Evolutionary conservation across 1,140 invertebrate species (phyloP).

Genomic region (Zaprionus africanus): DNA sequence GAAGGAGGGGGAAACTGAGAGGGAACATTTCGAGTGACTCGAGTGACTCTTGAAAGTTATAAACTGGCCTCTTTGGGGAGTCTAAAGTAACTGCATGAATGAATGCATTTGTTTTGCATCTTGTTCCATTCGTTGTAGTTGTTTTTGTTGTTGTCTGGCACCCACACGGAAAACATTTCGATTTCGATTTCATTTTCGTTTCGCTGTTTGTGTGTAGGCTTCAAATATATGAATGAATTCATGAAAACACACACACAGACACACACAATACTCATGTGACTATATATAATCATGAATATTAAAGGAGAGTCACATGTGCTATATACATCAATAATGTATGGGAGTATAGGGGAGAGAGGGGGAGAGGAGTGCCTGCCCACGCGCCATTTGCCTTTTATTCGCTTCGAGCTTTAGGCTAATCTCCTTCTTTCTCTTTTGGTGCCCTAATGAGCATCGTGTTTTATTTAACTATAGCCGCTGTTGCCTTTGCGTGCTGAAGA

Average conservation of each 20-base stretch:
- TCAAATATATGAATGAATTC: conserved; percentile 59
- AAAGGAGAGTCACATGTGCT: conserved; percentile 54
- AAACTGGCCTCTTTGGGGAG: conserved; percentile 30
- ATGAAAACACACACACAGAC: conserved; percentile 33
- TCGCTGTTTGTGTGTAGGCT: conserved; percentile 59
- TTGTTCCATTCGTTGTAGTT: conserved; percentile 15
- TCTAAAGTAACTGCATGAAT: conserved; percentile 46
- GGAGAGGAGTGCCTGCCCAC: conserved; percentile 35
- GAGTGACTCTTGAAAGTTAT: conserved; percentile 38
- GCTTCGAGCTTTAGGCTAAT: conserved; percentile 29
- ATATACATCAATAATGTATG: conserved; percentile 20
- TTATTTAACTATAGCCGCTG: conserved; percentile 44
- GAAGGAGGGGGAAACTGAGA: conserved; percentile 18
- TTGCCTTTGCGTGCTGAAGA: conserved; percentile 24
- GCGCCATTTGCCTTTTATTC: conserved; percentile 30
- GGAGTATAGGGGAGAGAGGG: neutral
- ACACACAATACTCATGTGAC: neutral
- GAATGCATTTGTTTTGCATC: conserved; percentile 59
- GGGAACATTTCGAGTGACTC: conserved; percentile 33
- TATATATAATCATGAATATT: conserved; percentile 18
- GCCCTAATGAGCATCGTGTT: conserved; percentile 49
- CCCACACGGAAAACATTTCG: conserved; percentile 59
- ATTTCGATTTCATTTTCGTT: conserved; percentile 59
- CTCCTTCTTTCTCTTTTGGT: conserved; percentile 12
- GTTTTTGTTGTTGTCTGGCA: conserved; percentile 40